Base-by-base conservation (phyloP, 2,888 invertebrate genomes). In the Nysson spinosus region DNA sequence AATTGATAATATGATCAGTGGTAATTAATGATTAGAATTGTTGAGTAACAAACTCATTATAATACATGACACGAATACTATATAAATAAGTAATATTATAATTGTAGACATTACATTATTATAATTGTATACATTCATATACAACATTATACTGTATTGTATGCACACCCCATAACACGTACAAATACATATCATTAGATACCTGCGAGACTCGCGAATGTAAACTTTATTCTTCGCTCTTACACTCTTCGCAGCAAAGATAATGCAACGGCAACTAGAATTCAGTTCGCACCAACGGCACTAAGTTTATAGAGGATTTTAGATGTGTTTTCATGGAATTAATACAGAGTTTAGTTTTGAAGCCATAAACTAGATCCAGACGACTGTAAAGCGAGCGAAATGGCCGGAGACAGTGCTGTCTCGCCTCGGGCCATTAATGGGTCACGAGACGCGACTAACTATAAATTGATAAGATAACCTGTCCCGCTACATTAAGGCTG, bases 241-340 rank as follows among this genome's bases (percentile, higher is more conserved):
- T 39, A 28, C 47, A 35, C 6, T 17, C 14, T 1, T 28, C 56
- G 42, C 14, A 22, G 26, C 28, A 30, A 52, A 42, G 57, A 66
- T 66, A 65, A 72, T 58, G 66, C 61, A 55, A 67, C 63, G 71
- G 56, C 68, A 61, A 58, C 57, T 52, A 68, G 65, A 77, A 75
- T 76, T 74, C 58, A 50, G 68, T 69, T 68, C 66, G 60, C 70
- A 52, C 49, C 42, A 56, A 51, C 60, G 65, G 57, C 35, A 65
- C 62, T 46, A 61, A 65, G 68, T 77, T 80, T 79, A 78, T 76
- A 71, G 69, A 43, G 73, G 66, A 74, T 81, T 82, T 83, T 81
- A 81, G 81, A 75, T 80, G 80, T 78, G 79, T 83, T 83, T 83
- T 80, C 82, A 75, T 81, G 78, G 82, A 83, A 83, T 83, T 83